A percentile compares a stretch with the other conserved stretches of the same genome.
phyloP scores from a whole-genome alignment of 2,888 invertebrate genomes.

The Hydraecia micacea region DNA sequence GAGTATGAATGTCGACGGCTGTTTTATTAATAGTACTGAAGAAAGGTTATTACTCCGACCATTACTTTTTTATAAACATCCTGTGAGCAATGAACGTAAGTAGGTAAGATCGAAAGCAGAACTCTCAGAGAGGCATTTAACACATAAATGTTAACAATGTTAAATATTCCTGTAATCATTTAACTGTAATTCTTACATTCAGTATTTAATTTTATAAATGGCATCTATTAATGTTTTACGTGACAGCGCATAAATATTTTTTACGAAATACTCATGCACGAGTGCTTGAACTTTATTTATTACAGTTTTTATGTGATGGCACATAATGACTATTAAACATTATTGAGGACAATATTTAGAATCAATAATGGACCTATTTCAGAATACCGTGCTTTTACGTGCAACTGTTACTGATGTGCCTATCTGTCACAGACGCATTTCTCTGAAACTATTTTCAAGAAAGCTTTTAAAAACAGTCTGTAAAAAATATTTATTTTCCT shows the following conservation, averaged over 20 bases:
- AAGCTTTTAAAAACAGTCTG: background rate
- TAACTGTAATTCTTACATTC: conserved; percentile 2
- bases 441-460: background rate
- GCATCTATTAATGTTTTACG: conserved; percentile 27
- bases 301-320: background rate
- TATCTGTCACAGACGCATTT: background rate
- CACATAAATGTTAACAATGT: background rate
- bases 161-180: background rate
- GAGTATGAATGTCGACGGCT: too few relatives aligned
- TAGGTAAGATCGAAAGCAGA: background rate
- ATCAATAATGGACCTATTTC: background rate
- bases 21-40: background rate
- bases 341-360: background rate
- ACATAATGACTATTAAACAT: background rate
- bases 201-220: conserved; percentile 28
- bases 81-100: background rate
- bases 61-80: background rate
- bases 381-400: background rate
- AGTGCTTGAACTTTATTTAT: background rate
- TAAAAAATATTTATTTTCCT: background rate
- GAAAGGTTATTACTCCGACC: background rate
- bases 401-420: background rate
- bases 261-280: conserved; percentile 6
- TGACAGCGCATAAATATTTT: conserved; percentile 28
- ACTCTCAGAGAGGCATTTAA: background rate